These are phyloP conservation scores for Xerus inauris DNA, from an alignment of 2,113 vertebrate species.

Conservation along the genomic window DNA sequence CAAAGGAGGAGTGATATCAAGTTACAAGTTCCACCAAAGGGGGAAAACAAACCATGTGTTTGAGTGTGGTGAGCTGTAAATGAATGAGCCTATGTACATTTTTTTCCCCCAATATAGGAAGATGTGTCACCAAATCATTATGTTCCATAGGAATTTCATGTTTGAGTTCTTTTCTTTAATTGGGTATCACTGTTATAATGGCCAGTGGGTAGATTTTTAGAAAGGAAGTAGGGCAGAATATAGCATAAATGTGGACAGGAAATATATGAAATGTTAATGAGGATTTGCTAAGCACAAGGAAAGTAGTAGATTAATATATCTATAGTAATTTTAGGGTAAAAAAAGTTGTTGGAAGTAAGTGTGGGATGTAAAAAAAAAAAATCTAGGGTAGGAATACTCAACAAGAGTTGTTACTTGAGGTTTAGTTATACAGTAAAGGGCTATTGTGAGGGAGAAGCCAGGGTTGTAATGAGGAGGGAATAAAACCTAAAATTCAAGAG, in stretches of 20 bases:
- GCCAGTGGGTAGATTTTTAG: not conserved
- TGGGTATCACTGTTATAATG: not conserved
- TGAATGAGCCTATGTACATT: slow-evolving; percentile 58
- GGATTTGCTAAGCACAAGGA: not conserved
- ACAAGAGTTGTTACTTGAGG: slow-evolving; percentile 1
- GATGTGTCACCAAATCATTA: slow-evolving; percentile 39
- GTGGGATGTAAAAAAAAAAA: slow-evolving; percentile 9
- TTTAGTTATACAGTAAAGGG: slow-evolving; percentile 36
- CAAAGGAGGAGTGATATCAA: slow-evolving; percentile 76
- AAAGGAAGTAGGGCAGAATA: not conserved
- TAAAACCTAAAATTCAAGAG: not conserved
- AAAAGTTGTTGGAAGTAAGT: slow-evolving; percentile 32
- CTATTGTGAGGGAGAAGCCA: not conserved
- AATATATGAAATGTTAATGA: not conserved
- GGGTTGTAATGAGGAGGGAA: not conserved
- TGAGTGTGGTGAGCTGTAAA: slow-evolving; percentile 59
- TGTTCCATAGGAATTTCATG: slow-evolving; percentile 50
- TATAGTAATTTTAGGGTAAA: not conserved
- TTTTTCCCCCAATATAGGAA: slow-evolving; percentile 51
- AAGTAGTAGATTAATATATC: not conserved
- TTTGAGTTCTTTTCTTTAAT: not conserved
- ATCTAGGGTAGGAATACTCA: not conserved
- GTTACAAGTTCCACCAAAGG: slow-evolving; percentile 72
- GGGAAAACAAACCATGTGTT: slow-evolving; percentile 74
- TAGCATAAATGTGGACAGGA: not conserved